Evolutionary conservation across 2,888 invertebrate genomes (phyloP), one percentile per base, ranked within the genome.

Genomic region (Helleia helle): DNA sequence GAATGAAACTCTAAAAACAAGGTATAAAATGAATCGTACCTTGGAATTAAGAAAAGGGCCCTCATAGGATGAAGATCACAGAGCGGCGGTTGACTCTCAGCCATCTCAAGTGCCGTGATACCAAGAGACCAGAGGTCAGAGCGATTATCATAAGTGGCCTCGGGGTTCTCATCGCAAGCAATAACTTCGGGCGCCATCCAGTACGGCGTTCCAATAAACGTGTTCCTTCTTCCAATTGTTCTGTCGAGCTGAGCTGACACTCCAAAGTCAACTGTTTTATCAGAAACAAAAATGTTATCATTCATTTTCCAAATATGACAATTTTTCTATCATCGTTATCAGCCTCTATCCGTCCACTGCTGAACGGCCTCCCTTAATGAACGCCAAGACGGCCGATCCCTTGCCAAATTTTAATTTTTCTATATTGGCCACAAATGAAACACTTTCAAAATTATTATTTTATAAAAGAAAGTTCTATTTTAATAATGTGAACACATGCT

Each of bases 111-210:
- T 38, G 99, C 97, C 43, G 99, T 99, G 65, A 99, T 99, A 62
- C 99, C 95, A 53, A 94, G 87, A 36, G 94, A 94, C 94, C 94
- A 95, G 47, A 95, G 87, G 80, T 95, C 95, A 59, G 94, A 94
- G 61, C 95, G 91, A 87, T 98, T 98, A 85, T 99, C 99, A 69
- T 99, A 99, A 12, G 99, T 99, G 44, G 99, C 99, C 71, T 99
- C 99, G 36, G 98, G 97, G 85, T 99, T 99, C 83, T 99, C 99
- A 84, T 99, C 99, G 81, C 99, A 99, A 42, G 99, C 99, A 65
- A 99, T 99, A 36, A 99, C 99, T 87, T 99, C 99, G 2, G 98
- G 99, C 27, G 98, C 98, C 99, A 99, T 99, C 96, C 96, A 96
- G 72, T 96, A 96, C 5, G 96, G 96, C 11, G 96, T 96, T 52